Conservation (phyloP, 2,888 invertebrate species). For the Vesta saturnalis region DNA sequence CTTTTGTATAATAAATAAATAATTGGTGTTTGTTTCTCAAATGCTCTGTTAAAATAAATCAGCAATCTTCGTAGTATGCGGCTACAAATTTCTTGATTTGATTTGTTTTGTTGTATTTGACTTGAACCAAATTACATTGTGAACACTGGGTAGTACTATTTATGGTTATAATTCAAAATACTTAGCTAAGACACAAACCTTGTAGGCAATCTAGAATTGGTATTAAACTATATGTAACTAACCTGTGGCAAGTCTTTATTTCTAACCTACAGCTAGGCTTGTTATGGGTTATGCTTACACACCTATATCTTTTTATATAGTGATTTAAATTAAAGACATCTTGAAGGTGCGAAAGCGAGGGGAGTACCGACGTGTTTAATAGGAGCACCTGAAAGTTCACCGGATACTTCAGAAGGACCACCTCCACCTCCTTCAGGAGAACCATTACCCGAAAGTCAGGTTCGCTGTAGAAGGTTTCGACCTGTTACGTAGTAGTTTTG, state of each 20-base stretch:
- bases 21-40: no score
- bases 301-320: constrained; percentile 22
- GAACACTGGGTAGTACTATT: no score
- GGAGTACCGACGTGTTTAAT: constrained; percentile 61
- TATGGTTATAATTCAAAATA: no score
- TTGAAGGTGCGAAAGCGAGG: constrained; percentile 56
- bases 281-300: constrained; percentile 15
- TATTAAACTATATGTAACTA: background rate
- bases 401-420: constrained; percentile 58
- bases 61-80: no score
- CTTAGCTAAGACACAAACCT: background rate
- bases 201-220: background rate
- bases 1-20: no score
- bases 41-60: no score
- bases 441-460: constrained; percentile 59
- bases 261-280: background rate
- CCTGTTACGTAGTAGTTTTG: constrained; percentile 59
- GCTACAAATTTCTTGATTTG: no score
- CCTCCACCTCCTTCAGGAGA: constrained; percentile 58
- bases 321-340: constrained; percentile 36
- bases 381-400: constrained; percentile 54
- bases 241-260: constrained; percentile 13
- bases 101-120: no score
- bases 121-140: no score
- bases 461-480: constrained; percentile 59